Conservation (phyloP, 2,797 vertebrate species). For the Crenichthys baileyi region DNA sequence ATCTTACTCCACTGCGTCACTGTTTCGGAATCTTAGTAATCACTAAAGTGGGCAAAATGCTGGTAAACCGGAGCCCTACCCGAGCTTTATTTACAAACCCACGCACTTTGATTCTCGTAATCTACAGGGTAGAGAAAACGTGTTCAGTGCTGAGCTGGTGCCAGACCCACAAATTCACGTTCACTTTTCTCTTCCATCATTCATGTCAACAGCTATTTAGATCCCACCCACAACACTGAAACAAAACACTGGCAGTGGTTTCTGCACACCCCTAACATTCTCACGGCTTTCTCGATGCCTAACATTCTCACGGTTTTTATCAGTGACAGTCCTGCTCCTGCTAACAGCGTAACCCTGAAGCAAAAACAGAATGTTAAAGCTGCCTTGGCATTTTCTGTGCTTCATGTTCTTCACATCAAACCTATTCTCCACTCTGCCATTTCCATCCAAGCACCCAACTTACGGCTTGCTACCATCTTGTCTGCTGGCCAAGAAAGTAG, state of each 20-base stretch:
- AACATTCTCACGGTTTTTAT: conserved; percentile 46
- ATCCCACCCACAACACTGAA: conserved; percentile 33
- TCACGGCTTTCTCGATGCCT: not conserved
- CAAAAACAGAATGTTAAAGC: conserved; percentile 42
- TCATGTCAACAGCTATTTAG: conserved; percentile 33
- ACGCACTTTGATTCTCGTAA: not conserved
- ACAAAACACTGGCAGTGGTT: conserved; percentile 28
- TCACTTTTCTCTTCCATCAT: not conserved
- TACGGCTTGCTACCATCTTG: conserved; percentile 48
- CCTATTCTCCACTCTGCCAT: conserved; percentile 57
- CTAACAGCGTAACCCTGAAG: conserved; percentile 47
- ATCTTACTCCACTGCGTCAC: conserved; percentile 1
- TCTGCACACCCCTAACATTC: conserved; percentile 19
- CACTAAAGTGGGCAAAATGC: not conserved
- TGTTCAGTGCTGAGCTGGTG: conserved; percentile 21
- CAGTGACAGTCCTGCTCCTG: conserved; percentile 56
- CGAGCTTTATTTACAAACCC: conserved; percentile 4
- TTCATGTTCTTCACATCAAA: conserved; percentile 57
- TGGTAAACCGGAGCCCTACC: not conserved
- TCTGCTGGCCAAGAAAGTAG: conserved; percentile 57
- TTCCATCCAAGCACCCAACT: conserved; percentile 51
- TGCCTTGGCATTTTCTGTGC: conserved; percentile 57
- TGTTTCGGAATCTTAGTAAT: conserved; percentile 1
- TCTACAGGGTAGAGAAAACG: conserved; percentile 11
- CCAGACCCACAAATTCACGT: not conserved